A percentile compares a stretch with the other conserved stretches of the same genome.
phyloP scores from a whole-genome alignment of 35 echinoderm and acorn worm species.

The Apostichopus californicus region DNA sequence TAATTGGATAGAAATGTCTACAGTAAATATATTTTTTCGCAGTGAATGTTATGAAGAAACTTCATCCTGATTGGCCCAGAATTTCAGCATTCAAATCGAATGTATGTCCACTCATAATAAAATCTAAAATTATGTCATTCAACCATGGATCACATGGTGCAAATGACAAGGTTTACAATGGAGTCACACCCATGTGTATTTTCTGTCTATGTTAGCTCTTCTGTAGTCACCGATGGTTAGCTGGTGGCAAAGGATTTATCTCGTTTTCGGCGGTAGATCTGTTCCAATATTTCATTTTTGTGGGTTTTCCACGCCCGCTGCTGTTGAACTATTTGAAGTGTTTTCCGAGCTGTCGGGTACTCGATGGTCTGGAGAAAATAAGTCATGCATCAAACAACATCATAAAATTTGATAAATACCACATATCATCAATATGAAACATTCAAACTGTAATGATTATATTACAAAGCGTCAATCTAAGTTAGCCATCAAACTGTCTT shows the following conservation, averaged over 20 bases:
- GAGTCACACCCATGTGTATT: no score
- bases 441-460: no score
- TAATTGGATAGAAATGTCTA: no score
- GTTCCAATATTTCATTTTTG: neutral
- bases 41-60: no score
- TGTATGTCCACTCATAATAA: no score
- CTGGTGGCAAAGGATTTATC: neutral
- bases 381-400: neutral
- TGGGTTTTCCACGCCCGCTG: slow-evolving; percentile 21
- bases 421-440: neutral
- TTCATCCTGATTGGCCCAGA: no score
- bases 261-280: neutral
- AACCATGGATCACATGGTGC: no score
- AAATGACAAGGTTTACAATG: no score
- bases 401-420: neutral
- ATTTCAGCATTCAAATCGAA: no score
- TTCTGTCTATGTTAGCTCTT: no score
- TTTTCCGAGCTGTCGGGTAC: slow-evolving; percentile 14
- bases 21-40: no score
- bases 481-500: neutral
- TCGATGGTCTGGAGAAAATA: slow-evolving; percentile 23
- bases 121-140: no score
- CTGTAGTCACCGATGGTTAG: neutral
- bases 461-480: neutral
- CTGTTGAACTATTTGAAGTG: slow-evolving; percentile 15